Base-by-base conservation (phyloP, 2,888 invertebrate species). In the Ganaspis brasiliensis region DNA sequence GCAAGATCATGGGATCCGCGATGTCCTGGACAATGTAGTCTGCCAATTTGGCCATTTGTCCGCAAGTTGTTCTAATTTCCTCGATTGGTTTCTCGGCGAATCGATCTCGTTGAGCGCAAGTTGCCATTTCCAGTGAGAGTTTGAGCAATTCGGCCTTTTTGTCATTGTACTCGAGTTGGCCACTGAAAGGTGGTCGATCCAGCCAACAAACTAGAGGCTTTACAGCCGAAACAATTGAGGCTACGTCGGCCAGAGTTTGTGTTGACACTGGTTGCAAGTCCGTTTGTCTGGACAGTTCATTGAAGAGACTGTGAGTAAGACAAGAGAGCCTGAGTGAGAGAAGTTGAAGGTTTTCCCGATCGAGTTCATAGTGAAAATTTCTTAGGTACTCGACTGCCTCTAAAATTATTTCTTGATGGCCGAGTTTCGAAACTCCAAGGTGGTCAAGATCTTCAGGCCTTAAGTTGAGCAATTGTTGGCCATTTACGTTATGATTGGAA, bases 121-220 rank as follows among this genome's bases (percentile, higher is more conserved):
- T 96, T 24, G 98, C 97, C 92, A 98, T 95, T 91, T 97, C 96
- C 84, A 98, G 93, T 56, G 97, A 95, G 81, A 96, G 92, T 88
- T 95, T 94, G 83, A 98, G 93, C 86, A 98, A 93, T 87, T 95
- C 94, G 72, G 94, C 93, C 84, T 96, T 95, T 72, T 94, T 94
- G 77, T 95, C 94, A 67, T 94, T 94, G 87, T 96, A 96, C 84
- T 95, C 95, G 77, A 94, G 87, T 92, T 96, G 92, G 84, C 94
- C 93, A 91, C 94, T 92, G 87, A 94, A 94, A 12, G 94, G 94
- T n/a, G 94, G 92, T 77, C 93, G 93, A 91, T 98, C 98, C 19
- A 99, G 93, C 98, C 98, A 99, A 88, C 96, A 95, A 24, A 97
- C 96, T 73, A 99, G 93, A 77, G 96, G 96, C 91, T 98, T 98